Conservation (phyloP, 2,113 vertebrate species). For the Myiagra hebetior region DNA sequence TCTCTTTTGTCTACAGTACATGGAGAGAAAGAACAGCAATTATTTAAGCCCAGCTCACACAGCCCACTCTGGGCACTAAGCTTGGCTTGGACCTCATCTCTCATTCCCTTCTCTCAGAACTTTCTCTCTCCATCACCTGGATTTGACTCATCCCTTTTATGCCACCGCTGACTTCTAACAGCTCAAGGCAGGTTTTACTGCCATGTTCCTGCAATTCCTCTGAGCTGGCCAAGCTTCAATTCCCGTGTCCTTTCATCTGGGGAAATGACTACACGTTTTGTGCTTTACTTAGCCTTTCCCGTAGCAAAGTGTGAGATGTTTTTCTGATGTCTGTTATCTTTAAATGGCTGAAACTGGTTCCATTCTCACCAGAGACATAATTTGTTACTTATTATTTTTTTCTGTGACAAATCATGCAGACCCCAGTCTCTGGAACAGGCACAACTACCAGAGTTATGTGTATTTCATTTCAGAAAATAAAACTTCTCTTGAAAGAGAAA, state of each 20-base stretch:
- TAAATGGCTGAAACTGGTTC: not conserved
- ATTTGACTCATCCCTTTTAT: not conserved
- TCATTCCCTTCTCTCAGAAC: not conserved
- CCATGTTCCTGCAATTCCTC: not conserved
- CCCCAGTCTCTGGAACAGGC: not conserved
- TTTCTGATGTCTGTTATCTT: not conserved
- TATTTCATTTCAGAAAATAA: not conserved
- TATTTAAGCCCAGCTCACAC: not conserved
- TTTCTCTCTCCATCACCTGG: not conserved
- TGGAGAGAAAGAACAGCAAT: not conserved
- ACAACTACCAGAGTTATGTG: not conserved
- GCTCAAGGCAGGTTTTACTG: not conserved
- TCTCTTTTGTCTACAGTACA: not conserved
- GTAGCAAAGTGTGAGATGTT: not conserved
- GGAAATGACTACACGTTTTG: not conserved
- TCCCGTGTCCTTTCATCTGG: not conserved
- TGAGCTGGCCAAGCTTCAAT: not conserved
- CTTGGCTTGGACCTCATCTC: not conserved
- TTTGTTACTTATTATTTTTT: not conserved
- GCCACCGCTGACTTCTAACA: not conserved
- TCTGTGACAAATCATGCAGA: not conserved
- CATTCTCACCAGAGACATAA: not conserved
- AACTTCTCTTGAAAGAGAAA: not conserved
- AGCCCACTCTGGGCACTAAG: not conserved
- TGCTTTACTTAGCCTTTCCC: not conserved